Percentiles rank a stretch among this genome's conserved stretches.
Conservation (phyloP, 1,140 invertebrate genomes). For the Pachypeltis micranthus region DNA sequence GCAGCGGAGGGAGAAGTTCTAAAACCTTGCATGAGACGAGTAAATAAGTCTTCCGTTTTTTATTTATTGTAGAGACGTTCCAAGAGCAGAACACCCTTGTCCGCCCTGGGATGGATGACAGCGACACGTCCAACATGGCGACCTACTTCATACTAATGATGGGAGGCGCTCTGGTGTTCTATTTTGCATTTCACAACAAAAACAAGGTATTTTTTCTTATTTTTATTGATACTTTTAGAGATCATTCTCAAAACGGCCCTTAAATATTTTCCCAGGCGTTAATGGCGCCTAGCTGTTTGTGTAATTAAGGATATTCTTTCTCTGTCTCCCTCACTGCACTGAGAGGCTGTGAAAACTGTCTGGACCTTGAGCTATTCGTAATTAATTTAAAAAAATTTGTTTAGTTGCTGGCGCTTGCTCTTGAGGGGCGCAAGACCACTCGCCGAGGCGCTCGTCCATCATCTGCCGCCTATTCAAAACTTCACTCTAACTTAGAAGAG, state of each 20-base stretch:
- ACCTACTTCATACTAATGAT: constrained; percentile 8
- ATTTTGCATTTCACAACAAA: constrained; percentile 10
- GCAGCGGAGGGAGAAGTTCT: no score
- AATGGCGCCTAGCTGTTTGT: not conserved
- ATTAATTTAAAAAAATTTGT: not conserved
- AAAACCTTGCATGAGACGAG: no score
- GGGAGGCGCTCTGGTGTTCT: not conserved
- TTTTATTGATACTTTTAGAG: not conserved
- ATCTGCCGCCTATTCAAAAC: constrained; percentile 19
- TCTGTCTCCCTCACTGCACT: not conserved
- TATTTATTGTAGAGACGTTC: not conserved
- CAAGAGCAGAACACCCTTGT: not conserved
- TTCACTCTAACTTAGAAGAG: constrained; percentile 21
- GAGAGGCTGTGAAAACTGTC: no score
- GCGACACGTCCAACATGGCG: not conserved
- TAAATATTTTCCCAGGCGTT: not conserved
- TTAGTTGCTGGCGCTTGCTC: constrained; percentile 15
- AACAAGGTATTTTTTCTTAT: not conserved
- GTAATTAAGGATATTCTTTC: not conserved
- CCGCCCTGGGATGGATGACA: not conserved
- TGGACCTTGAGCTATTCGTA: not conserved
- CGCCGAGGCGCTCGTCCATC: not conserved
- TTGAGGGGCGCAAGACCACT: constrained; percentile 1
- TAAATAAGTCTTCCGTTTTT: no score
- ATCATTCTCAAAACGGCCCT: not conserved